Percentiles rank a stretch among this genome's conserved stretches.
Evolutionary conservation across 2,113 vertebrate genomes (phyloP).

Genomic region (Equus quagga): DNA sequence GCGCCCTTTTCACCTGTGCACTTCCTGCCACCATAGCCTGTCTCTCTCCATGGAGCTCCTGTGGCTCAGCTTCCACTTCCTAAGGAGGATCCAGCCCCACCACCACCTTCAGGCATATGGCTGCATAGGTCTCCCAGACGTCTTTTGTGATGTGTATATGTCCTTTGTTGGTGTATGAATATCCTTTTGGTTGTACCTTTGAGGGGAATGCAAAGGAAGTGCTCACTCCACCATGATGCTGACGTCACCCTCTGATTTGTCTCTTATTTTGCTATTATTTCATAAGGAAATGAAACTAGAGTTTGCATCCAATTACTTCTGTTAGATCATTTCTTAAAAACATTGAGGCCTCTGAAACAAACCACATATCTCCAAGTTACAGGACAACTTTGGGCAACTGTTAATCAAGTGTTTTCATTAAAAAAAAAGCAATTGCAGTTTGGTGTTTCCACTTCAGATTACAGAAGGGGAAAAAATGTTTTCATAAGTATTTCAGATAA

Average conservation of each 20-base stretch:
- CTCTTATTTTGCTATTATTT: conserved; percentile 12
- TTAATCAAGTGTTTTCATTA: not conserved
- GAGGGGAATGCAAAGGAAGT: too few species aligned
- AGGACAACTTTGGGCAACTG: not conserved
- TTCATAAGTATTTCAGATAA: conserved; percentile 55
- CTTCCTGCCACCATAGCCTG: too few species aligned
- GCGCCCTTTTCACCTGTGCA: too few species aligned
- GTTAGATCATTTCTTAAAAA: not conserved
- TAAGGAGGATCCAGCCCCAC: too few species aligned
- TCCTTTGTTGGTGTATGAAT: too few species aligned
- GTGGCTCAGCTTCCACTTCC: too few species aligned
- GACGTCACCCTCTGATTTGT: not conserved
- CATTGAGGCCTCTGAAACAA: not conserved
- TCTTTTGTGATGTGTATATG: too few species aligned
- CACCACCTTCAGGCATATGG: too few species aligned
- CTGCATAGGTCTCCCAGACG: too few species aligned
- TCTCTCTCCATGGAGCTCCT: too few species aligned
- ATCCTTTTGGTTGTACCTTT: too few species aligned
- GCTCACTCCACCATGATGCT: too few species aligned
- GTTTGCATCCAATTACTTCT: not conserved
- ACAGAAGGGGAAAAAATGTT: not conserved
- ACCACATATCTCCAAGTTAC: not conserved
- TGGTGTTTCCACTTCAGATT: conserved; percentile 33
- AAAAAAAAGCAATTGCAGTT: not conserved
- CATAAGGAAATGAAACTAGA: not conserved